These are phyloP conservation scores for Microtus oregoni DNA, from an alignment of 2,113 vertebrate genomes.

Conservation along the genomic window DNA sequence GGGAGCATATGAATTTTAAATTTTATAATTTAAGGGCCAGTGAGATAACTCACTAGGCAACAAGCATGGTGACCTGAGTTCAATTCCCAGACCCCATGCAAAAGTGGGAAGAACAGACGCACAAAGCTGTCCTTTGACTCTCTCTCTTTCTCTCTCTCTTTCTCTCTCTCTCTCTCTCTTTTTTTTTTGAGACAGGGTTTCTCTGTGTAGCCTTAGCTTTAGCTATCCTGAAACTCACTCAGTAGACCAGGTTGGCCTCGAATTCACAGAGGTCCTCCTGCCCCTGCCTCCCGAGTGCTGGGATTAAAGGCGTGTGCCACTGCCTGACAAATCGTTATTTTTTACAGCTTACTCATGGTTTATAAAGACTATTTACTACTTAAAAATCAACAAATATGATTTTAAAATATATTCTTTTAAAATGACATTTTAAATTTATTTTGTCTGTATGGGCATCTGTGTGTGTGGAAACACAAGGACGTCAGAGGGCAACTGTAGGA, in stretches of 20 bases:
- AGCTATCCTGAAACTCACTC: too few relatives aligned
- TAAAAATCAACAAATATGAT: background rate
- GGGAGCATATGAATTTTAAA: background rate
- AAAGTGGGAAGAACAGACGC: background rate
- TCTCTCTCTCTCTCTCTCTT: too few relatives aligned
- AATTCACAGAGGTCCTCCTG: too few relatives aligned
- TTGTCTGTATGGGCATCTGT: background rate
- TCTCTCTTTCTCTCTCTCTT: too few relatives aligned
- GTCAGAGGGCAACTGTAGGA: background rate
- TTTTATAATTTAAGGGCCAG: background rate
- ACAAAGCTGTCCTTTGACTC: background rate
- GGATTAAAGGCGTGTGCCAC: too few relatives aligned
- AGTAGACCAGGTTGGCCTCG: too few relatives aligned
- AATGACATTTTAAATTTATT: background rate
- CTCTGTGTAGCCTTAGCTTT: too few relatives aligned
- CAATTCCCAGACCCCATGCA: background rate
- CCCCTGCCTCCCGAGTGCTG: too few relatives aligned
- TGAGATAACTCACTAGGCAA: background rate
- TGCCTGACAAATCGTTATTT: background rate
- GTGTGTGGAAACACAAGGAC: too few relatives aligned
- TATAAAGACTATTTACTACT: constrained; percentile 23
- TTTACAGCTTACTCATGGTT: background rate
- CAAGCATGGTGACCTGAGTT: background rate
- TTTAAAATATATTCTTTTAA: background rate
- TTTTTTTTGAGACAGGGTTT: too few relatives aligned